phyloP scores from a whole-genome alignment of 2,797 vertebrate genomes.

The Microchirus variegatus region DNA sequence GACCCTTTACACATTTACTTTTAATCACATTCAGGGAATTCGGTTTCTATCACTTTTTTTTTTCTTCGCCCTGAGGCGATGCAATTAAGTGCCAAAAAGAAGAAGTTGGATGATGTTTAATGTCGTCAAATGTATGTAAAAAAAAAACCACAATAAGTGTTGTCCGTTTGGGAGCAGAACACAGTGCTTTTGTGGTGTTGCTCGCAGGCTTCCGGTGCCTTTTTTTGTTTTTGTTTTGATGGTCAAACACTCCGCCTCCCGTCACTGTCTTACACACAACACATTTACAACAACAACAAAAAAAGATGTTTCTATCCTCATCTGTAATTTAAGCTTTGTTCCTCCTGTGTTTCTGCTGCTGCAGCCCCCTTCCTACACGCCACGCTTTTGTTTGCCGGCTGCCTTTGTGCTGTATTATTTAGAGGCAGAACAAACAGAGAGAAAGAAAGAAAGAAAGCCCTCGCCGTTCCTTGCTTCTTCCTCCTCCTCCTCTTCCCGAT shows the following conservation, averaged over 20 bases:
- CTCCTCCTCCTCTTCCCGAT: constrained; percentile 50
- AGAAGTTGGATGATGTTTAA: constrained; percentile 25
- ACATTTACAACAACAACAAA: constrained; percentile 10
- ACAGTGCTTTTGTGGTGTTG: neutral
- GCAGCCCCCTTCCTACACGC: constrained; percentile 47
- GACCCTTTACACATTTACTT: constrained; percentile 26
- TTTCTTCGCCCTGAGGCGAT: constrained; percentile 43
- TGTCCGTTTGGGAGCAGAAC: constrained; percentile 30
- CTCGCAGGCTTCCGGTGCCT: constrained; percentile 5
- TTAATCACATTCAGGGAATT: constrained; percentile 58
- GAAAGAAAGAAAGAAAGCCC: too few species aligned
- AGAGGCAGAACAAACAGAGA: constrained; percentile 68
- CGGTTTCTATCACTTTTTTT: constrained; percentile 53
- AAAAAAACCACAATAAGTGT: neutral
- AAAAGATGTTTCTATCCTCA: constrained; percentile 43
- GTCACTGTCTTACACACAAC: constrained; percentile 52
- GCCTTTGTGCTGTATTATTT: constrained; percentile 71
- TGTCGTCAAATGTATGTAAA: constrained; percentile 34
- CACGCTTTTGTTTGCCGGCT: constrained; percentile 67
- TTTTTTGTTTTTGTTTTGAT: neutral
- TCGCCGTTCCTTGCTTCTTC: constrained; percentile 45
- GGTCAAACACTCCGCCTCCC: constrained; percentile 36
- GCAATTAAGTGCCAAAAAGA: constrained; percentile 40
- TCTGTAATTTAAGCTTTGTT: constrained; percentile 61
- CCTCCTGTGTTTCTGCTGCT: constrained; percentile 24